Conservation (phyloP, 2,797 vertebrate species). For the Mus caroli region DNA sequence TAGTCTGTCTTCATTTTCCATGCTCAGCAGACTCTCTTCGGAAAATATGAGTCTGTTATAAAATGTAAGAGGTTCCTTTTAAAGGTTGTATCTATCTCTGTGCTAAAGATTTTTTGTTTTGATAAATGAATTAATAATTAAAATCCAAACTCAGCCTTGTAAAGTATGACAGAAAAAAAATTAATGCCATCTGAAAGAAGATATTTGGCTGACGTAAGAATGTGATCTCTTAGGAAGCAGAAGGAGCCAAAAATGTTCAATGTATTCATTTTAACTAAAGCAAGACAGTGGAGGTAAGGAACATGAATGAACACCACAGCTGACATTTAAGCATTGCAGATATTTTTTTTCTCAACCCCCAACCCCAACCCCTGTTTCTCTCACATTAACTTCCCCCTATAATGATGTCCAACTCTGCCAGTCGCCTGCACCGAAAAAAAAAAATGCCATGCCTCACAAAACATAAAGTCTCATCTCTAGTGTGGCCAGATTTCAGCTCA, state of each 20-base stretch:
- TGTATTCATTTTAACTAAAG: background rate
- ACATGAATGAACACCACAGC: background rate
- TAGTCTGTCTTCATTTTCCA: conserved; percentile 26
- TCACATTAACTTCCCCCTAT: conserved; percentile 24
- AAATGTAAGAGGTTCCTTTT: background rate
- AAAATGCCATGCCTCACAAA: conserved; percentile 68
- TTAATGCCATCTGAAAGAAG: conserved; percentile 6
- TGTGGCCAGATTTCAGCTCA: conserved; percentile 61
- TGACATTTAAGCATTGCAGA: background rate
- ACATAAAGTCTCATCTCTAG: conserved; percentile 63
- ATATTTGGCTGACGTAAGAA: conserved; percentile 9
- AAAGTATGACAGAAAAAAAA: conserved; percentile 25
- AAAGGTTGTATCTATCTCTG: background rate
- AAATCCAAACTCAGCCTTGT: conserved; percentile 26
- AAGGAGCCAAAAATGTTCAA: conserved; percentile 12
- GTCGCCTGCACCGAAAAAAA: conserved; percentile 63
- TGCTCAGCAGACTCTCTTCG: background rate
- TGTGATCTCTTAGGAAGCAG: conserved; percentile 4
- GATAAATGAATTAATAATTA: conserved; percentile 48
- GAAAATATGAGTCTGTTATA: conserved; percentile 11
- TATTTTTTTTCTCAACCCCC: background rate
- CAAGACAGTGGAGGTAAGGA: background rate
- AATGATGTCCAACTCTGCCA: conserved; percentile 30
- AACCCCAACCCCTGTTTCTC: background rate
- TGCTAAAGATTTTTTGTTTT: conserved; percentile 47